phyloP scores from a whole-genome alignment of 2,797 vertebrate genomes.

The Lateolabrax maculatus region DNA sequence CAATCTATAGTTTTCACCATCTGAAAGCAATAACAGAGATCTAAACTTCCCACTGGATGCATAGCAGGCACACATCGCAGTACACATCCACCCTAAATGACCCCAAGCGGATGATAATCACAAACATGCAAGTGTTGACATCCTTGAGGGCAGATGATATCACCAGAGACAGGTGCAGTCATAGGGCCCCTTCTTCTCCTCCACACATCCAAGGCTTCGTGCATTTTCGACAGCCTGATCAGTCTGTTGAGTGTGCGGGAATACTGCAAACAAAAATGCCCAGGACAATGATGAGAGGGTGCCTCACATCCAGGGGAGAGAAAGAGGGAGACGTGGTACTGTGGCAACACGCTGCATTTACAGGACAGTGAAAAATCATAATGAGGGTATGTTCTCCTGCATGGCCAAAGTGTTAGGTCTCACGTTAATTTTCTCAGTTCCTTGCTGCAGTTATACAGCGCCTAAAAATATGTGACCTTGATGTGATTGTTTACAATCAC shows the following conservation, averaged over 20 bases:
- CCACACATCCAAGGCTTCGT: slow-evolving; percentile 45
- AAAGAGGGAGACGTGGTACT: no score
- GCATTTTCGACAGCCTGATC: slow-evolving; percentile 54
- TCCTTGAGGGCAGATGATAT: slow-evolving; percentile 57
- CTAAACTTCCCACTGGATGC: background rate
- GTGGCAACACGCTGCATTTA: background rate
- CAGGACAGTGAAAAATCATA: background rate
- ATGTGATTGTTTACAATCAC: no score
- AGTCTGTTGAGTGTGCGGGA: slow-evolving; percentile 33
- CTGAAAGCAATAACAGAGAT: no score
- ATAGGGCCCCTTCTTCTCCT: slow-evolving; percentile 1
- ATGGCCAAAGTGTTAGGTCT: background rate
- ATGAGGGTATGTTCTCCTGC: background rate
- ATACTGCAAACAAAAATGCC: slow-evolving; percentile 32
- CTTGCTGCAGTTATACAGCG: no score
- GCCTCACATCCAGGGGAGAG: background rate
- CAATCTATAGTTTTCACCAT: no score
- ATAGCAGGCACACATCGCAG: background rate
- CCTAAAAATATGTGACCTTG: no score
- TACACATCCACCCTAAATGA: slow-evolving; percentile 22
- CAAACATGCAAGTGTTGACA: slow-evolving; percentile 27
- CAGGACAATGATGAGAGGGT: slow-evolving; percentile 11
- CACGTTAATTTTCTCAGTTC: no score
- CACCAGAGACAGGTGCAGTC: slow-evolving; percentile 28
- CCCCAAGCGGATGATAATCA: slow-evolving; percentile 12